Base-by-base conservation (phyloP, 2,888 invertebrate species). In the Petrophora chlorosata region DNA sequence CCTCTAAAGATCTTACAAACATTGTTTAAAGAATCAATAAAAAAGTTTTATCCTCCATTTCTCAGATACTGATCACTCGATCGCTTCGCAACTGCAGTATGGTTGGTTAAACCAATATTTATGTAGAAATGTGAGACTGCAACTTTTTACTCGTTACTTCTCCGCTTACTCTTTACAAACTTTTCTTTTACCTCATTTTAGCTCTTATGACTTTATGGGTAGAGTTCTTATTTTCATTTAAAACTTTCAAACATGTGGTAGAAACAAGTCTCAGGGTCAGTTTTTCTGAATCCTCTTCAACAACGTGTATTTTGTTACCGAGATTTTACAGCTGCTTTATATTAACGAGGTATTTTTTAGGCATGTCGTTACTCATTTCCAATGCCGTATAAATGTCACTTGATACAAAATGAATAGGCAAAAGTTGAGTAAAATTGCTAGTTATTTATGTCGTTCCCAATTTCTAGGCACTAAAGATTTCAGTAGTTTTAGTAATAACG, bases 51-150 rank as follows among this genome's bases (percentile, higher is more conserved):
- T n/a, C n/a, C n/a, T n/a, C 9, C 5, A 25, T 25, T 62, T 63
- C 63, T 62, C 52, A 61, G 60, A 64, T 41, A 58, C 56, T 61
- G 60, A 68, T 64, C 62, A 65, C 55, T 61, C 58, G 62, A 67
- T 66, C 53, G 55, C 66, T 67, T 66, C 53, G 55, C 66, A 59
- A 64, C 59, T 59, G 56, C 51, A 51, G 50, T 61, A 68, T 63
- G 58, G 63, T 64, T 67, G 69, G 69, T 74, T 75, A 67, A 70
- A 68, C 61, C 66, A 73, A 78, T 74, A 79, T 81, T 80, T 82
- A 80, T 80, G 79, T 77, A 78, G 73, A 82, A 80, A 82, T 79
- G 76, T 66, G 70, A 81, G 73, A 69, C 68, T 62, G 67, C 70
- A 59, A 76, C 69, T 85, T 85, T 83, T 85, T 59, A 54, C 40